Base-by-base conservation (phyloP, 2,797 vertebrate species). In the Carapus acus region DNA sequence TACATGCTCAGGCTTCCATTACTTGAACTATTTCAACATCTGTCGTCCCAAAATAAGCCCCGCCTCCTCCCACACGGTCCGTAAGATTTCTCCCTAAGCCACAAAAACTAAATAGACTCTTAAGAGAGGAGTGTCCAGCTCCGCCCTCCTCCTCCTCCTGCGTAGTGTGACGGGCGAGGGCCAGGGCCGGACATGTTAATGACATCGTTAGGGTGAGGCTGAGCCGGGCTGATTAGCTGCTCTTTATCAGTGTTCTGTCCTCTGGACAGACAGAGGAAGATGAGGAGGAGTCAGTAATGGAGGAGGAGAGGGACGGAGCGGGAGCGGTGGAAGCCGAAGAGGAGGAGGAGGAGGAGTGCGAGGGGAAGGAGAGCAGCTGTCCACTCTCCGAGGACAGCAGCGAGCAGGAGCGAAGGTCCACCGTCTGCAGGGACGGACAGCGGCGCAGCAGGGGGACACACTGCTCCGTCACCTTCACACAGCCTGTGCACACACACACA, bases 381-480 rank as follows among this genome's bases (percentile, higher is more conserved):
- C 90, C 90, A 17, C 83, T 81, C 73, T 94, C 92, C 0, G 88
- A 83, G 22, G 90, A 85, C 40, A 93, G 80, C 49, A 90, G 90
- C 37, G 88, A 86, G 67, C 93, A 94, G 76, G 85, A 90, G 60
- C 92, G 90, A 24, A 94, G 84, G 79, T 94, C 93, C 3, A 90
- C 86, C 7, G 87, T 90, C 74, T 88, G 87, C 17, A 95, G 87
- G 39, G 86, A 86, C 12, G 87, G 56, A 72, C 92, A 94, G 73
- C 92, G 91, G 2, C 89, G 90, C 60, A 94, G 82, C 67, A 93
- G 71, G 0, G 88, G 83, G 65, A 94, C 73, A 29, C 88, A 88
- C 87, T 91, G 90, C 68, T 93, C 92, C 9, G 92, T 92, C 82
- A 94, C 87, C 65, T 91, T 91, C 50, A 88, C 83, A 61, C 93